Conservation (phyloP, 2,888 invertebrate genomes). For the Agrenia bidenticulata region DNA sequence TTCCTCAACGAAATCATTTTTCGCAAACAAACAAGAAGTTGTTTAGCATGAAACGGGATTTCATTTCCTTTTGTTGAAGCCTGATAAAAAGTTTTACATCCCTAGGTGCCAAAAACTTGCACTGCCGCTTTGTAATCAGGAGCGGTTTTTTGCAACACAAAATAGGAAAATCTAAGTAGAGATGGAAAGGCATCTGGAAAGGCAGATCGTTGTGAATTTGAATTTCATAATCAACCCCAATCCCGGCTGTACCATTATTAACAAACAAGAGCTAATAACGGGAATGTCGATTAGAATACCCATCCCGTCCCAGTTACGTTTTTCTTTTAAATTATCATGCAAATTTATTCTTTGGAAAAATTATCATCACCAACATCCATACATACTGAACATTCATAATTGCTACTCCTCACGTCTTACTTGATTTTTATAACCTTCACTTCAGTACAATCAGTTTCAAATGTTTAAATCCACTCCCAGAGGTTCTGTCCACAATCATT, state of each 20-base stretch:
- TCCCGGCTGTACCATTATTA: not conserved
- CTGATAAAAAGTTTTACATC: slow-evolving; percentile 12
- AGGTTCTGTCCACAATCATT: no score
- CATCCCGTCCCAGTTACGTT: slow-evolving; percentile 1
- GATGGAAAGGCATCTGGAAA: no score
- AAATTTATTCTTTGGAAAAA: slow-evolving; percentile 10
- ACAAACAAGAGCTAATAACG: slow-evolving; percentile 7
- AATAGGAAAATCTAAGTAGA: not conserved
- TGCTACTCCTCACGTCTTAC: no score
- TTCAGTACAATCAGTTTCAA: no score
- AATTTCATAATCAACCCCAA: slow-evolving; percentile 1
- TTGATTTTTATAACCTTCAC: no score
- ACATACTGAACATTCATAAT: no score
- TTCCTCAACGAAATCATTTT: slow-evolving; percentile 2
- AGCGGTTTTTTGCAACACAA: no score
- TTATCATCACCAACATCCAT: not conserved
- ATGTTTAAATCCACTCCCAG: no score
- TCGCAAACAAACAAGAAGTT: slow-evolving; percentile 11
- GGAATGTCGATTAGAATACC: not conserved
- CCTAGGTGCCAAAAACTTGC: no score
- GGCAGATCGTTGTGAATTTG: slow-evolving; percentile 3
- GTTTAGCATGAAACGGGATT: slow-evolving; percentile 45
- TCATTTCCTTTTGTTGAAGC: slow-evolving; percentile 43
- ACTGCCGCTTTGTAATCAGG: no score
- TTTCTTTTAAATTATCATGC: not conserved